Percentiles rank a stretch among this genome's conserved stretches.
Conservation (phyloP, 2,113 vertebrate genomes). For the Hyperopisus bebe region DNA sequence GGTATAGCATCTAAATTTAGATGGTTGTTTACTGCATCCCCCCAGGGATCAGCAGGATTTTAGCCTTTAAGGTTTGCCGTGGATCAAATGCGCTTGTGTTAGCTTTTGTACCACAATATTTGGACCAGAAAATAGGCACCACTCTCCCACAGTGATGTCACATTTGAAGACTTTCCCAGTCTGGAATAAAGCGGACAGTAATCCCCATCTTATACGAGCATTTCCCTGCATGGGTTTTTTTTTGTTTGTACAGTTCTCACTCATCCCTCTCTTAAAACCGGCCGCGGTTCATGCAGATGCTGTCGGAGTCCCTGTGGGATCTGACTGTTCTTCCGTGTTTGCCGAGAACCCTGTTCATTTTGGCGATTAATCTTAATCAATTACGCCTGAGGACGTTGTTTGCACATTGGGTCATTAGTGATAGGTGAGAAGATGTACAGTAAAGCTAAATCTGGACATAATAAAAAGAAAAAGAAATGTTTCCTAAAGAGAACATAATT, state of each 20-base stretch:
- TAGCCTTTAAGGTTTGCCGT: background rate
- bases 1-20: conserved; percentile 8
- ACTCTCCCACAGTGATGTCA: background rate
- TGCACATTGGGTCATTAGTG: background rate
- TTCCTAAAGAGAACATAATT: background rate
- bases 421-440: background rate
- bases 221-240: background rate
- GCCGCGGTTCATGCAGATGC: background rate
- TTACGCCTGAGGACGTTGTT: background rate
- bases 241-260: background rate
- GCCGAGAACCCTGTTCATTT: background rate
- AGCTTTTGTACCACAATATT: background rate
- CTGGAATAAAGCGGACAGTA: conserved; percentile 22
- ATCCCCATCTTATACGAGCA: background rate
- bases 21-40: background rate
- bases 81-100: conserved; percentile 6
- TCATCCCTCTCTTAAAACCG: background rate
- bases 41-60: background rate
- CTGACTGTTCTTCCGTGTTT: background rate
- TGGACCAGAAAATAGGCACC: background rate
- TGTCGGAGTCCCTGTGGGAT: background rate
- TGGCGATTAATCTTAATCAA: background rate
- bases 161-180: conserved; percentile 25
- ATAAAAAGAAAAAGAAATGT: background rate
- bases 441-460: background rate